Evolutionary conservation across 2,888 invertebrate genomes (phyloP), one percentile per base, ranked within the genome.

Genomic region (Sesia apiformis): DNA sequence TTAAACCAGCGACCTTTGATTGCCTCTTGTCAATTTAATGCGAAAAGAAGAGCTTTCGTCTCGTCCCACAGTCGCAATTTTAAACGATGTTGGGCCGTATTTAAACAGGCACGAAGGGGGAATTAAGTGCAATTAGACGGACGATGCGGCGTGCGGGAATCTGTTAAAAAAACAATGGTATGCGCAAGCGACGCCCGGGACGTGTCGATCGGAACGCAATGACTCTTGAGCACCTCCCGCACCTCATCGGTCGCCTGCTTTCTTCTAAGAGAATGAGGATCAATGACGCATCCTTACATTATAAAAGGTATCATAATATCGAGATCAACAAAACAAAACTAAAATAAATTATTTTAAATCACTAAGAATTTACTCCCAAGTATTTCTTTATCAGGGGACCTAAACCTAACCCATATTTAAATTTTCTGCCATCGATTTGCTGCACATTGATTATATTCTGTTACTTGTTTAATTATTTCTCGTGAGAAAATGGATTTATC

Each of bases 101-200:
- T 85, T 84, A 85, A 84, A 75, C 76, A 83, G 74, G 81, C 84
- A 82, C 79, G 83, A 76, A 78, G 78, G 64, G 78, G 70, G 79
- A 86, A 87, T 87, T 85, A 85, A 83, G 77, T 75, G 77, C 78
- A 85, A 86, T 86, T 86, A 87, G 80, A 77, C 67, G 78, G 70
- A 77, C 74, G 78, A 75, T 75, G 74, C 81, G 78, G 84, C 78
- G 81, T 72, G 76, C 67, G 66, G 75, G 84, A 76, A 86, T 86
- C 77, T 75, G 70, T 65, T 65, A 70, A 81, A 82, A 86, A 87
- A 85, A 69, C 63, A 58, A 57, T 56, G 80, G 87, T 74, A 84
- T 84, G 78, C 75, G 63, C 71, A 64, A 65, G 78, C 74, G 77
- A 74, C 62, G 63, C 55, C 75, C 71, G 55, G 51, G 55, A 78